Percentiles rank a stretch among this genome's conserved stretches.
Conservation (phyloP, 2,797 vertebrate species). For the Mallotus villosus region DNA sequence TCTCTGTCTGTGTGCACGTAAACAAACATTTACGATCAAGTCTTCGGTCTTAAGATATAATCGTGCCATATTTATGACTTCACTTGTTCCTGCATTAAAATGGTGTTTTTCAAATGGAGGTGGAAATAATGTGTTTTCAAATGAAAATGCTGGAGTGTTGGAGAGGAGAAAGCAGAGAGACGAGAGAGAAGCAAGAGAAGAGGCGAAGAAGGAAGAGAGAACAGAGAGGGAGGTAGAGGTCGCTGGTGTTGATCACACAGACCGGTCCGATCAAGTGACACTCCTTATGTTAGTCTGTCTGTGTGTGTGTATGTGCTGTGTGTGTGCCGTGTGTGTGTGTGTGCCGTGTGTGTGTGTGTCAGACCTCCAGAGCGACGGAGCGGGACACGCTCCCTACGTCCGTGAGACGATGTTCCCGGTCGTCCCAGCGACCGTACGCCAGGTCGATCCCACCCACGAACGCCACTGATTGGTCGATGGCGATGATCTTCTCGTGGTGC, state of each 20-base stretch:
- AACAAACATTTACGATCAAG: neutral
- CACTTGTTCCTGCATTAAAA: no score
- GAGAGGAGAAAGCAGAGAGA: neutral
- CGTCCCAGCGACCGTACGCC: conserved; percentile 95
- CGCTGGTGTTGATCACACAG: conserved; percentile 28
- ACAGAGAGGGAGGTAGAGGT: neutral
- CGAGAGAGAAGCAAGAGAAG: neutral
- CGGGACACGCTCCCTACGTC: conserved; percentile 92
- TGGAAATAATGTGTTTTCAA: no score
- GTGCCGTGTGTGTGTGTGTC: neutral
- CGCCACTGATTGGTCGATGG: conserved; percentile 91
- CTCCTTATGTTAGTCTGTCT: conserved; percentile 83
- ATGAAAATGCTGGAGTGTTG: neutral
- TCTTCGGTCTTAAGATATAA: neutral
- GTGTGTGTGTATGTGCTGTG: conserved; percentile 51
- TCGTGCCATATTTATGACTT: no score
- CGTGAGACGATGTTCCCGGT: conserved; percentile 87
- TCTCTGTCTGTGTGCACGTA: conserved; percentile 44
- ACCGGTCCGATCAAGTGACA: conserved; percentile 58
- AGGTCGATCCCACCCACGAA: conserved; percentile 95
- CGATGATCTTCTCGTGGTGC: conserved; percentile 94
- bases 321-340: neutral
- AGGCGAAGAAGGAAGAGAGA: neutral
- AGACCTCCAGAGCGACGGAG: conserved; percentile 53
- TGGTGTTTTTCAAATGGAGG: no score